These are phyloP conservation scores for Palythoa grandiflora DNA, from an alignment of 92 coral and sea anemone genomes.

Conservation along the genomic window DNA sequence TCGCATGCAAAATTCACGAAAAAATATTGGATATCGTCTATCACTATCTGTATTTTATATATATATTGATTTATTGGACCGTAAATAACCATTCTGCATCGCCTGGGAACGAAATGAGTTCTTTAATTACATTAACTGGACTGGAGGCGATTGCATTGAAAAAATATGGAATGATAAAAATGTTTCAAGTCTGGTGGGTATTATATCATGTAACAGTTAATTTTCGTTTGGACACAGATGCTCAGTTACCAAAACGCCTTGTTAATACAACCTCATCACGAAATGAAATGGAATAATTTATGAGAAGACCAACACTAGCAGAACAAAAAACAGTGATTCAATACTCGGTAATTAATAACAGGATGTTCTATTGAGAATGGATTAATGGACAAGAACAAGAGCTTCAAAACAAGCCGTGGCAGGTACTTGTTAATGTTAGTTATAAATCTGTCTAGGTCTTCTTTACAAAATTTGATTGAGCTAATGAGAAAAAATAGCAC, in stretches of 20 bases:
- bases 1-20: background rate
- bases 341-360: background rate
- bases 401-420: background rate
- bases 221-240: background rate
- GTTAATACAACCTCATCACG: background rate
- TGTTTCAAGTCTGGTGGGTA: background rate
- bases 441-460: background rate
- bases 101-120: slow-evolving; percentile 24
- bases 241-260: background rate
- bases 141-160: slow-evolving; percentile 13
- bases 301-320: background rate
- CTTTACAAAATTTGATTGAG: background rate
- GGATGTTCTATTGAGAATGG: background rate
- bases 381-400: background rate
- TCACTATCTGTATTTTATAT: background rate
- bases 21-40: no score
- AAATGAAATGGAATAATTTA: background rate
- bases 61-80: background rate
- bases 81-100: background rate
- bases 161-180: background rate
- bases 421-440: background rate
- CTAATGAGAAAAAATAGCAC: background rate
- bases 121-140: slow-evolving; percentile 26
- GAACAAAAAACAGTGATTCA: no score
- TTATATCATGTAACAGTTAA: slow-evolving; percentile 4